phyloP scores from a whole-genome alignment of 1,140 invertebrate genomes.

The Bombus affinis region DNA sequence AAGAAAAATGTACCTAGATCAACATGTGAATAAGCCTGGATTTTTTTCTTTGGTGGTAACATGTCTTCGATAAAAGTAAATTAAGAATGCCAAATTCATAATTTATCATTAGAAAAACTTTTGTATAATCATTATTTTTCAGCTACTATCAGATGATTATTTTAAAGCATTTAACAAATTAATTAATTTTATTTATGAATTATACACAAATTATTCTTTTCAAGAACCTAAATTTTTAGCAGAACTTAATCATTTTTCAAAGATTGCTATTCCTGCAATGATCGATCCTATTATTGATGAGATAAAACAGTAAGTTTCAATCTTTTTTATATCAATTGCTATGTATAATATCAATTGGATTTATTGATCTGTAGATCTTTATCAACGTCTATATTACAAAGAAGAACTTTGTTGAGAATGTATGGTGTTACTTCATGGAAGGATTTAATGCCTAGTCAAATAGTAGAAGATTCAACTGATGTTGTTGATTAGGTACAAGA shows the following conservation, averaged over 20 bases:
- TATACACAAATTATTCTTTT: slow-evolving; percentile 39
- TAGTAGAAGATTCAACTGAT: background rate
- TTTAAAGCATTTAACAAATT: slow-evolving; percentile 53
- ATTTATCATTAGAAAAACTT: background rate
- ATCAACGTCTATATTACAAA: slow-evolving; percentile 57
- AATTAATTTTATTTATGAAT: slow-evolving; percentile 59
- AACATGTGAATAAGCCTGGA: slow-evolving; percentile 70
- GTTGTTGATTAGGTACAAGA: background rate
- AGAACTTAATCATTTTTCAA: slow-evolving; percentile 60
- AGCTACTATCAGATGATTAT: slow-evolving; percentile 69
- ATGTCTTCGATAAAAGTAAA: background rate
- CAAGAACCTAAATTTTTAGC: slow-evolving; percentile 46
- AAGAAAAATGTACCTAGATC: slow-evolving; percentile 67
- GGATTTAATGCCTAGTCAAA: slow-evolving; percentile 51
- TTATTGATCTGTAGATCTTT: slow-evolving; percentile 48
- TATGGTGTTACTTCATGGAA: slow-evolving; percentile 50
- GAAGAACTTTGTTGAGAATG: slow-evolving; percentile 45
- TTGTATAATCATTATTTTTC: slow-evolving; percentile 35
- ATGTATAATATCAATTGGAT: background rate
- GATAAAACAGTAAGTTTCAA: slow-evolving; percentile 56
- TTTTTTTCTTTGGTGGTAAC: slow-evolving; percentile 70
- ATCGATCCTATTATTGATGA: slow-evolving; percentile 53
- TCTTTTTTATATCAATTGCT: background rate
- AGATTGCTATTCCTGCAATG: slow-evolving; percentile 49
- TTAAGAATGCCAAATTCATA: background rate